These are phyloP conservation scores for Colistium nudipinnis DNA, from an alignment of 2,113 vertebrate species.

Conservation along the genomic window DNA sequence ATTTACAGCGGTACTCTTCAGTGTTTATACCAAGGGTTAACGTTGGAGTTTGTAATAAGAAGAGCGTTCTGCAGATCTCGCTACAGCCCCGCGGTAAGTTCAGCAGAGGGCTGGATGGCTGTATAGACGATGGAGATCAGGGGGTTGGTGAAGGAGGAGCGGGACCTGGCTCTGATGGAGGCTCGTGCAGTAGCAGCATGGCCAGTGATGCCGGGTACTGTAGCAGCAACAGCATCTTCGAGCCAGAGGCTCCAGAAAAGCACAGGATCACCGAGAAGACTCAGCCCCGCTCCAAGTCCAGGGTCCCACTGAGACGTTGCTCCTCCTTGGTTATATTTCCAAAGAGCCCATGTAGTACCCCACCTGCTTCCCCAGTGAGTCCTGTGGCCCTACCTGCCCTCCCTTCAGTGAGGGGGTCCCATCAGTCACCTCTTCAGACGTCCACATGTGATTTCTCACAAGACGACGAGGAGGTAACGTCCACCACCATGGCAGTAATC, in stretches of 20 bases:
- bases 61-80: slow-evolving; percentile 90
- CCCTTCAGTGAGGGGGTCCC: slow-evolving; percentile 70
- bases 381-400: slow-evolving; percentile 75
- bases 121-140: slow-evolving; percentile 68
- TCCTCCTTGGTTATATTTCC: slow-evolving; percentile 96
- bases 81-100: slow-evolving; percentile 83
- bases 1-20: slow-evolving; percentile 76
- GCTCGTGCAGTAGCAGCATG: slow-evolving; percentile 83
- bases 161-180: slow-evolving; percentile 80
- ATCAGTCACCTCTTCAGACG: slow-evolving; percentile 82
- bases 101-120: slow-evolving; percentile 66
- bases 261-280: slow-evolving; percentile 69
- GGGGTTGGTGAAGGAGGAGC: slow-evolving; percentile 57
- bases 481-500: slow-evolving; percentile 83
- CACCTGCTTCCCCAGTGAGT: slow-evolving; percentile 87
- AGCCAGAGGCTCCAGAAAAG: slow-evolving; percentile 83
- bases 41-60: slow-evolving; percentile 77
- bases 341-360: slow-evolving; percentile 89
- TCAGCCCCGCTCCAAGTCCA: slow-evolving; percentile 75
- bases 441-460: slow-evolving; percentile 77
- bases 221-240: slow-evolving; percentile 84
- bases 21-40: slow-evolving; percentile 82
- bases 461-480: slow-evolving; percentile 74
- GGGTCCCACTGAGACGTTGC: slow-evolving; percentile 89
- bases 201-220: slow-evolving; percentile 82